Evolutionary conservation across 2,797 vertebrate genomes (phyloP).

Genomic region (Esox lucius): DNA sequence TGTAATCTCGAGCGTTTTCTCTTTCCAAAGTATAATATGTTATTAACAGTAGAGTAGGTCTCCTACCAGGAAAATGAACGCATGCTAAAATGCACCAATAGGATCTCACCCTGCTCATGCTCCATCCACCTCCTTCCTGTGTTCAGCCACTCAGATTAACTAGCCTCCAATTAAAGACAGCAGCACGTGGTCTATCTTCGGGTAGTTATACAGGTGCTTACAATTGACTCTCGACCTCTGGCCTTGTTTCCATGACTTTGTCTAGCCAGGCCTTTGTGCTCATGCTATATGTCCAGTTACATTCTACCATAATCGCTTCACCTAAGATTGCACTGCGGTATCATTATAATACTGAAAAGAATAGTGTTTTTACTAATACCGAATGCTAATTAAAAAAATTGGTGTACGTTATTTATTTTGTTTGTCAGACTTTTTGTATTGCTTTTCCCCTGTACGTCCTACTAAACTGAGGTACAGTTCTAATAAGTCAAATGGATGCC

Average conservation of each 20-base stretch:
- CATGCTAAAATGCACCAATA: no score
- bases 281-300: not conserved
- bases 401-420: not conserved
- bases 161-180: no score
- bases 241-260: not conserved
- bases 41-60: no score
- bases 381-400: not conserved
- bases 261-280: no score
- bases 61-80: no score
- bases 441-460: not conserved
- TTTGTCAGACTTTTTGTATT: not conserved
- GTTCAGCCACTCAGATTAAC: no score
- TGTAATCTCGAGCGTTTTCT: no score
- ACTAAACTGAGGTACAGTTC: not conserved
- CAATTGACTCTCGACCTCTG: not conserved
- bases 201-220: no score
- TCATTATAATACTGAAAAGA: not conserved
- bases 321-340: not conserved
- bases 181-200: no score
- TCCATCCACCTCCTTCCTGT: no score
- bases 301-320: not conserved
- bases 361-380: not conserved
- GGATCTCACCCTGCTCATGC: no score
- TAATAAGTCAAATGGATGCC: not conserved
- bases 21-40: no score